Conservation (phyloP, 2,797 vertebrate genomes). For the Champsocephalus esox region DNA sequence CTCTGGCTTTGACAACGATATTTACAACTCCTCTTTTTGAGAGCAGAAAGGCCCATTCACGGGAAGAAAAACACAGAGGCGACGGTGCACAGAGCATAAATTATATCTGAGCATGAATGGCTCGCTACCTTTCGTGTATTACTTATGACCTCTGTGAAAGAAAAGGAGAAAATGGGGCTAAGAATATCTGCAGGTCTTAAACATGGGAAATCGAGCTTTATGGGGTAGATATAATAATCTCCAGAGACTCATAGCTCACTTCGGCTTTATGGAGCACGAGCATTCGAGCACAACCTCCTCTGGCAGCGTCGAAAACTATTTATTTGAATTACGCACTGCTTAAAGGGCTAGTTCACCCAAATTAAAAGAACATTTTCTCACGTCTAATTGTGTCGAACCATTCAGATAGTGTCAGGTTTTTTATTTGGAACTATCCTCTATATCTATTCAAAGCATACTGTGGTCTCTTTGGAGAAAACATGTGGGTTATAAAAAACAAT, state of each 20-base stretch:
- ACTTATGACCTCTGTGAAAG: slow-evolving; percentile 56
- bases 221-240: slow-evolving; percentile 76
- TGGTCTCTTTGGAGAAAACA: background rate
- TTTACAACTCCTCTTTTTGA: slow-evolving; percentile 51
- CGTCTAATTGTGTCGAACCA: background rate
- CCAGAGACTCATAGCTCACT: slow-evolving; percentile 72
- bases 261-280: slow-evolving; percentile 48
- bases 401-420: background rate
- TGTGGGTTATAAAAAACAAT: slow-evolving; percentile 9
- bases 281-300: slow-evolving; percentile 23
- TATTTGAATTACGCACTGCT: slow-evolving; percentile 27
- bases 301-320: slow-evolving; percentile 6
- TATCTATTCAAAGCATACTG: background rate
- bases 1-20: slow-evolving; percentile 51
- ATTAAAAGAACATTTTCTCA: slow-evolving; percentile 17
- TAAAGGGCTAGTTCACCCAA: slow-evolving; percentile 3
- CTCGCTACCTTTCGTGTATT: slow-evolving; percentile 33
- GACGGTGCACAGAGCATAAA: slow-evolving; percentile 50
- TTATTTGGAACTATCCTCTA: background rate
- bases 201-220: slow-evolving; percentile 65
- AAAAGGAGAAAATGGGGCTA: slow-evolving; percentile 50
- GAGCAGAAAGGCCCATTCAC: slow-evolving; percentile 71
- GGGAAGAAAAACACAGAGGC: slow-evolving; percentile 58
- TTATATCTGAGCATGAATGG: slow-evolving; percentile 56
- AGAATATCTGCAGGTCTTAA: slow-evolving; percentile 70